Evolutionary conservation across 1,140 invertebrate species (phyloP).

Genomic region (Oreohelix idahoensis): DNA sequence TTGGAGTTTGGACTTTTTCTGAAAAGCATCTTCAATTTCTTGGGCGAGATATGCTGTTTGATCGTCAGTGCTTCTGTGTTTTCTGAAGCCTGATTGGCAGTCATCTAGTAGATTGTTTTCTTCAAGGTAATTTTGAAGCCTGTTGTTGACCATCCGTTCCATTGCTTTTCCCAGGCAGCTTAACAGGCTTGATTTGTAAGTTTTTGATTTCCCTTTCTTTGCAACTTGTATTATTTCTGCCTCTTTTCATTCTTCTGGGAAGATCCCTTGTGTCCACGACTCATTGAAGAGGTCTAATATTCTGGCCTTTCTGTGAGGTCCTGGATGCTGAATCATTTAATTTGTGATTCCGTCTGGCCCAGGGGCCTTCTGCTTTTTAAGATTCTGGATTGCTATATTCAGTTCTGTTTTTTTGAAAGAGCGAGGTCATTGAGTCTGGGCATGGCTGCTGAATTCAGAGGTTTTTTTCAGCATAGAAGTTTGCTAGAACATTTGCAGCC

Average conservation of each 20-base stretch:
- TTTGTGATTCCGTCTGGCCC: too few species aligned
- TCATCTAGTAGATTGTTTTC: neutral
- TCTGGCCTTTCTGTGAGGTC: neutral
- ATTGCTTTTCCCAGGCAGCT: neutral
- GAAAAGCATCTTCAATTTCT: neutral
- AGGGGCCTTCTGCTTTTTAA: too few species aligned
- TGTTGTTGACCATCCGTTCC: neutral
- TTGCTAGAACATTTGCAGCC: too few species aligned
- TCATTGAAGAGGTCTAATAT: neutral
- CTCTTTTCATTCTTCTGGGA: neutral
- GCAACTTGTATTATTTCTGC: neutral
- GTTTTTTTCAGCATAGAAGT: too few species aligned
- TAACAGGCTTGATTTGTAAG: neutral
- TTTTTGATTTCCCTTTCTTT: neutral
- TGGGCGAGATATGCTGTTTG: neutral
- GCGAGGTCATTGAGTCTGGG: too few species aligned
- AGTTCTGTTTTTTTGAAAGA: too few species aligned
- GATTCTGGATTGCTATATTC: too few species aligned
- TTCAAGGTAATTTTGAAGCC: neutral
- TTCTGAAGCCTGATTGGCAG: neutral
- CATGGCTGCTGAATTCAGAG: too few species aligned
- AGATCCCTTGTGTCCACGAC: neutral
- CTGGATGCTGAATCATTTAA: too few species aligned
- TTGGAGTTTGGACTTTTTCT: neutral
- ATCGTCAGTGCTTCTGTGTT: neutral